phyloP scores from a whole-genome alignment of 2,888 invertebrate species.

The Branchellion lobata region DNA sequence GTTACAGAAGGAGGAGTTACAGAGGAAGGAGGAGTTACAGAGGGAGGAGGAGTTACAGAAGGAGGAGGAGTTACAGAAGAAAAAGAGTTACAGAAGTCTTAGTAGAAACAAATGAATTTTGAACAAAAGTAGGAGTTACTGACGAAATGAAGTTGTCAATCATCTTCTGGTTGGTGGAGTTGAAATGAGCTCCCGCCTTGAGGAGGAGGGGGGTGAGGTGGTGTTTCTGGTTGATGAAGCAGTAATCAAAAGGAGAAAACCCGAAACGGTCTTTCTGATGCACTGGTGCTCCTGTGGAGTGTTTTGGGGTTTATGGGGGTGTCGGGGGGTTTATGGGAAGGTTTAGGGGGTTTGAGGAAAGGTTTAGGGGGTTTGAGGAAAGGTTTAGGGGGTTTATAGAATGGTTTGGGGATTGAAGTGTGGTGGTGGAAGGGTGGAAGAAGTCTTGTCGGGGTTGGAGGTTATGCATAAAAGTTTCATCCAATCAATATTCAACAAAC shows the following conservation, averaged over 20 bases:
- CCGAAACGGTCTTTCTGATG: constrained; percentile 71
- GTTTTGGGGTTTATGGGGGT: constrained; percentile 75
- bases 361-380: constrained; percentile 75
- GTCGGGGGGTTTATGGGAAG: constrained; percentile 72
- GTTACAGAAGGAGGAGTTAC: no score
- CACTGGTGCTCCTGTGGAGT: constrained; percentile 79
- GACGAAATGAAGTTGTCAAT: constrained; percentile 21
- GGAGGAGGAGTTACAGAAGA: no score
- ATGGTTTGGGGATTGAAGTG: constrained; percentile 72
- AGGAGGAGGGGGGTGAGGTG: constrained; percentile 69
- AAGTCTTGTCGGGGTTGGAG: no score
- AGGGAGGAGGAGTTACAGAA: no score
- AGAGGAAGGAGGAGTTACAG: no score
- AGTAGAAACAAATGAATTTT: no score
- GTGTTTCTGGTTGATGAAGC: constrained; percentile 64
- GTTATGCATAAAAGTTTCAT: no score
- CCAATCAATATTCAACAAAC: no score
- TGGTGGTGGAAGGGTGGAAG: constrained; percentile 25
- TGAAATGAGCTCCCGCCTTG: constrained; percentile 73
- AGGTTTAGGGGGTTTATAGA: constrained; percentile 78
- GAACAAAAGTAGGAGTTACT: no score
- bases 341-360: constrained; percentile 78
- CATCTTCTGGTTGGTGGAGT: constrained; percentile 64
- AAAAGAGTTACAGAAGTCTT: no score
- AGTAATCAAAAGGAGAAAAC: constrained; percentile 68